Evolutionary conservation across 2,797 vertebrate species (phyloP).

Genomic region (Aplochiton taeniatus): DNA sequence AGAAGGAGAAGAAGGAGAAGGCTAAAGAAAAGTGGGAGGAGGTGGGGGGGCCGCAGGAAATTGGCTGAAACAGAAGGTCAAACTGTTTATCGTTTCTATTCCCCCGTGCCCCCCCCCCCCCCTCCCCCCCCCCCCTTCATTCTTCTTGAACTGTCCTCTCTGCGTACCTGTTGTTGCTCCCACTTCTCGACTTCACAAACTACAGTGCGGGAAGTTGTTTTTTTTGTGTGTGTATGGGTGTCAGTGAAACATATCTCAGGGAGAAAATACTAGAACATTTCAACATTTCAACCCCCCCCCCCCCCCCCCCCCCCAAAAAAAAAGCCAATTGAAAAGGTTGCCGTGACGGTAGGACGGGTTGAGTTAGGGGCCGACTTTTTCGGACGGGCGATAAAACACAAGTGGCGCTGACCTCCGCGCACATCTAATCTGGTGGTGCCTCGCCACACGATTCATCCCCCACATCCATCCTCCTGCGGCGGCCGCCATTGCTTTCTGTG

Average conservation of each 20-base stretch:
- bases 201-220: too few species aligned
- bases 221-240: too few species aligned
- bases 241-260: too few species aligned
- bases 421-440: slow-evolving; percentile 36
- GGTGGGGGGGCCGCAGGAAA: slow-evolving; percentile 69
- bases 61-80: slow-evolving; percentile 83
- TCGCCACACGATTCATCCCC: slow-evolving; percentile 42
- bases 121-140: slow-evolving; percentile 66
- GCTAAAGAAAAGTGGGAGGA: slow-evolving; percentile 40
- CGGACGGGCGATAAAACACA: slow-evolving; percentile 35
- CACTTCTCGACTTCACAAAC: slow-evolving; percentile 47
- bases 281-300: too few species aligned
- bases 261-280: too few species aligned
- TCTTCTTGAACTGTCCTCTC: slow-evolving; percentile 66
- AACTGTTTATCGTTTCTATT: slow-evolving; percentile 80
- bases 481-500: neutral
- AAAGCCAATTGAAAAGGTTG: neutral
- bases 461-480: slow-evolving; percentile 25
- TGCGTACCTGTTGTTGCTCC: slow-evolving; percentile 69
- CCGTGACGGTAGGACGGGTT: neutral
- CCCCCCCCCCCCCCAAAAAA: too few species aligned
- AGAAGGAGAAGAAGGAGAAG: slow-evolving; percentile 65
- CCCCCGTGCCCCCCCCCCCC: slow-evolving; percentile 64
- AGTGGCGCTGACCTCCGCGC: slow-evolving; percentile 16
- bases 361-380: slow-evolving; percentile 31